phyloP scores from a whole-genome alignment of 2,113 vertebrate species.

The Phycodurus eques region DNA sequence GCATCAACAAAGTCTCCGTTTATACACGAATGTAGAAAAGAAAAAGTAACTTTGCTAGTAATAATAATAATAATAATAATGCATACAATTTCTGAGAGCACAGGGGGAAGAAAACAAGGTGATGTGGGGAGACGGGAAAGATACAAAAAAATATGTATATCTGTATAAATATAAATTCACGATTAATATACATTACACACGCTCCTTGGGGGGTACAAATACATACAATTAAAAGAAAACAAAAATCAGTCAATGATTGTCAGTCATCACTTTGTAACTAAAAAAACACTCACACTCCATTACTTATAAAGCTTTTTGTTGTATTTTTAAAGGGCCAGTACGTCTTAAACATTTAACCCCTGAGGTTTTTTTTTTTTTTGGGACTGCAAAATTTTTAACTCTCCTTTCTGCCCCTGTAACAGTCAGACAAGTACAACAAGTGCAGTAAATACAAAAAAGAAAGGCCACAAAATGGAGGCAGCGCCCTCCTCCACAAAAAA shows the following conservation, averaged over 20 bases:
- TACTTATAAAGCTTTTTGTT: conserved; percentile 56
- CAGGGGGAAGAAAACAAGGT: conserved; percentile 32
- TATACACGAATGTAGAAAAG: conserved; percentile 94
- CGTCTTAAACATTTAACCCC: conserved; percentile 4
- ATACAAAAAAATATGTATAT: conserved; percentile 80
- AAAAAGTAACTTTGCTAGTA: conserved; percentile 60
- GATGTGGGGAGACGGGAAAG: conserved; percentile 24
- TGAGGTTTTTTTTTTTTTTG: neutral
- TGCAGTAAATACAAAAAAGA: conserved; percentile 5
- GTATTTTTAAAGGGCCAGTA: conserved; percentile 30
- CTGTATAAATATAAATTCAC: conserved; percentile 80
- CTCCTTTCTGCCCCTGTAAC: neutral
- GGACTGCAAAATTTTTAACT: neutral
- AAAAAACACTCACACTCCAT: conserved; percentile 45
- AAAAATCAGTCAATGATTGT: conserved; percentile 70
- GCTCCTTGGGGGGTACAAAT: conserved; percentile 67
- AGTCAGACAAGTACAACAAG: neutral
- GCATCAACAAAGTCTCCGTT: conserved; percentile 82
- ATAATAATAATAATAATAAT: conserved; percentile 65
- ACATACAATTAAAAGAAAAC: conserved; percentile 60
- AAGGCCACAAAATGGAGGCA: conserved; percentile 10
- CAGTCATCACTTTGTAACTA: conserved; percentile 66
- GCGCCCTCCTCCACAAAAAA: too few species aligned
- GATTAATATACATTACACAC: conserved; percentile 71
- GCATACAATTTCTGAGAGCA: conserved; percentile 72